Evolutionary conservation across 2,113 vertebrate species (phyloP).

Genomic region (Chroicocephalus ridibundus): DNA sequence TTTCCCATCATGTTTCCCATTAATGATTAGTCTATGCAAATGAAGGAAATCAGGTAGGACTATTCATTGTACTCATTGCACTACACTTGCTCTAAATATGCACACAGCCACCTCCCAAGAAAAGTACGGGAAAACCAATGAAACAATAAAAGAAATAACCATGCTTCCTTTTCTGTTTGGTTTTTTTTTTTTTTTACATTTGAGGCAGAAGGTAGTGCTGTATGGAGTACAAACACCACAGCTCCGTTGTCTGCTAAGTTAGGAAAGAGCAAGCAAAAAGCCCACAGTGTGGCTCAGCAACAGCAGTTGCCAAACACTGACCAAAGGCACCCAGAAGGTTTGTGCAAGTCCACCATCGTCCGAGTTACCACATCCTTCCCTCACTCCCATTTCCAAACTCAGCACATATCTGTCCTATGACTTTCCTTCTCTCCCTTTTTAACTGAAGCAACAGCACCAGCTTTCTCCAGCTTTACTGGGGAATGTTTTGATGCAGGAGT

Average conservation of each 20-base stretch:
- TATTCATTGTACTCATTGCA: background rate
- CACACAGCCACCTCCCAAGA: background rate
- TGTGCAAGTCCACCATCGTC: background rate
- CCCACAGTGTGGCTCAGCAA: background rate
- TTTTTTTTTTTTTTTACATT: background rate
- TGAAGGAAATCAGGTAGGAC: background rate
- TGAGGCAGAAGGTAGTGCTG: background rate
- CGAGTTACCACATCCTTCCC: background rate
- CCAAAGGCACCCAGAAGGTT: background rate
- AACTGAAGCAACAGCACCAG: background rate
- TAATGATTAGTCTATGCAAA: background rate
- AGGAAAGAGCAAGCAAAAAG: background rate
- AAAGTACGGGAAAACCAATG: background rate
- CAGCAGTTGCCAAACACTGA: background rate
- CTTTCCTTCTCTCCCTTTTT: background rate
- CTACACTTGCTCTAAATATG: background rate
- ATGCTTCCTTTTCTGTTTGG: background rate
- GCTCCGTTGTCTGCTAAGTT: background rate
- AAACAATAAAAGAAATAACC: background rate
- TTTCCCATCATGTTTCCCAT: background rate
- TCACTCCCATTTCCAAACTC: background rate
- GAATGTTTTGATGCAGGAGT: background rate
- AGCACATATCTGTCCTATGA: background rate
- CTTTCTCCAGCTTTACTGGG: background rate
- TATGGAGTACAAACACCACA: background rate